Evolutionary conservation across 2,888 invertebrate species (phyloP), one percentile per base, ranked within the genome.

Genomic region (Patella depressa): DNA sequence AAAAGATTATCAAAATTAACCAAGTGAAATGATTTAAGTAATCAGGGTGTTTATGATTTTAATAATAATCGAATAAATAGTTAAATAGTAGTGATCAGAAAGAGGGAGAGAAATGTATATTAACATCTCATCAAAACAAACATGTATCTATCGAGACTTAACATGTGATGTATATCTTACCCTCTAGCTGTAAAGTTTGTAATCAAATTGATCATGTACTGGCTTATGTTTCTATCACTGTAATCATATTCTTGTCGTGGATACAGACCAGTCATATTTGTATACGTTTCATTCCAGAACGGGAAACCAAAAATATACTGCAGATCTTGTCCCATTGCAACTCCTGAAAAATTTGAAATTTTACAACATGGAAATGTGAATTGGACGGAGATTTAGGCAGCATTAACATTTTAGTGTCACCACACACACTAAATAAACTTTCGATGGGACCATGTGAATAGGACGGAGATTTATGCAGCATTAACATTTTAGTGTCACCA

Each of bases 301-400:
- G 93, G 93, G 77, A 92, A 91, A 0, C 93, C 93, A 85, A 93
- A 93, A 72, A 93, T 88, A 83, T 93, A 93, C 82, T 93, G 92
- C 45, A 93, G 85, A 77, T 93, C 93, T 79, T 91, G 92, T 70
- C 93, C 93, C 85, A 93, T 92, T 4, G 88, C 86, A n/a, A 90
- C 84, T 73, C 91, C 91, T 91, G 83, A 1, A 77, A 81, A 34
- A 71, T 2, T 11, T 59, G 59, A 53, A 73, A 12, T 24, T n/a
- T 19, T 11, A 54, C 9, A 54, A 12, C 53, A 19, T 65, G 19
- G n/a, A 65, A 29, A 29, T 19, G 3, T 65, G 65, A 7, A 11
- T 5, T 5, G n/a, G 12, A 65, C 12, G 11, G 0, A 45, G 9
- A 45, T 45, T 45, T 7, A 2, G 4, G 34, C 2, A 29, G 14